phyloP scores from a whole-genome alignment of 1,140 invertebrate genomes.

The Drosophila lacertosa region DNA sequence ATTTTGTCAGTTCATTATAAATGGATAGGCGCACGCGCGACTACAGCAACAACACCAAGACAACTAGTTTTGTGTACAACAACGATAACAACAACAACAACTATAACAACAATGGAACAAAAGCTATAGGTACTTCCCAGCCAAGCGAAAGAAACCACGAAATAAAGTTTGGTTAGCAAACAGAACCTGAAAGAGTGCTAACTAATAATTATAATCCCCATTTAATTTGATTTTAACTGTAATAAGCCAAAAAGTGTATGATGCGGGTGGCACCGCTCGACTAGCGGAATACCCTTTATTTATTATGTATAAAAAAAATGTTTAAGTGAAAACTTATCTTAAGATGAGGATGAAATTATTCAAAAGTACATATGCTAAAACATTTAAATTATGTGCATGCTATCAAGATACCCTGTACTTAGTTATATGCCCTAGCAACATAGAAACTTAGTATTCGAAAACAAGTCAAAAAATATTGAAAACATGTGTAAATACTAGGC shows the following conservation, averaged over 20 bases:
- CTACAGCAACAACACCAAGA: not conserved
- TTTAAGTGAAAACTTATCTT: too few relatives aligned
- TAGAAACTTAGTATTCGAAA: too few relatives aligned
- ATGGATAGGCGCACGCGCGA: conserved; percentile 17
- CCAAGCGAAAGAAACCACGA: not conserved
- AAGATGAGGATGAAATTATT: too few relatives aligned
- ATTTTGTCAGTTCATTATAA: conserved; percentile 24
- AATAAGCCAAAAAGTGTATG: too few relatives aligned
- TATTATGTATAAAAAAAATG: too few relatives aligned
- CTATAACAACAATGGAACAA: not conserved
- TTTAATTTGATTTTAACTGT: not conserved
- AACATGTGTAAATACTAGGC: too few relatives aligned
- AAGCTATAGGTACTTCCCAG: conserved; percentile 2
- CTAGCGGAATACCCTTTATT: not conserved
- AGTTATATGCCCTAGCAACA: too few relatives aligned
- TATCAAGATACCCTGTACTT: too few relatives aligned
- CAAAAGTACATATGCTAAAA: too few relatives aligned
- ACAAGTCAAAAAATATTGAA: too few relatives aligned
- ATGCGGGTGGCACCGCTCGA: too few relatives aligned
- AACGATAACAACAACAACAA: not conserved
- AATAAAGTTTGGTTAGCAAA: not conserved
- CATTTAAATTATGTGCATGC: too few relatives aligned
- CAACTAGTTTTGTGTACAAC: conserved; percentile 17
- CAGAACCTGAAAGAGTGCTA: conserved; percentile 1
- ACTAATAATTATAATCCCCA: not conserved